phyloP scores from a whole-genome alignment of 2,888 invertebrate genomes.

The Boloria euphrosyne region DNA sequence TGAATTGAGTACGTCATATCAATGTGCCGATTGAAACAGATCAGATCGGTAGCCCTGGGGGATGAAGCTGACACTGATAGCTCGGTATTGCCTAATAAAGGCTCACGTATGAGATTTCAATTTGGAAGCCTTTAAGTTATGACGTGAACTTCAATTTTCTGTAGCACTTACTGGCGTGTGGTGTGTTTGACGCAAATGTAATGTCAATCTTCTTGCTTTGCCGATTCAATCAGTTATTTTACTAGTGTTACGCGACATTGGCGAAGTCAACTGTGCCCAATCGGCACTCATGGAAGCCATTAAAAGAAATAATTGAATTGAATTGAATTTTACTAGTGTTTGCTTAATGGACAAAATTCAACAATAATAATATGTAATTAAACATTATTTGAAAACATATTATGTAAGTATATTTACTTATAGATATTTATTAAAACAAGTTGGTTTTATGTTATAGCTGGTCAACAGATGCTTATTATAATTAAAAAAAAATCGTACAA shows the following conservation, averaged over 20 bases:
- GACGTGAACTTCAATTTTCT: slow-evolving; percentile 40
- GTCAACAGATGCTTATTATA: no score
- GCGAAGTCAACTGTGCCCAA: no score
- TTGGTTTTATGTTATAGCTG: no score
- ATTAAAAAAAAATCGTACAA: no score
- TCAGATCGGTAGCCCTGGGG: slow-evolving; percentile 35
- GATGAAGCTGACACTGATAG: slow-evolving; percentile 45
- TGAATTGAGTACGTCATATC: neutral
- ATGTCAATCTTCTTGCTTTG: slow-evolving; percentile 9
- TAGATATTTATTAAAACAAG: no score
- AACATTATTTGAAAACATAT: no score
- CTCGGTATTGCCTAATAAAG: slow-evolving; percentile 65
- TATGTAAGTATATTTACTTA: no score
- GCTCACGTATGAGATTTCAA: slow-evolving; percentile 65
- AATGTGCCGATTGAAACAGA: slow-evolving; percentile 22
- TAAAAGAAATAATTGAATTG: no score
- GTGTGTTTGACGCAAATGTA: slow-evolving; percentile 26
- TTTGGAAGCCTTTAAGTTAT: slow-evolving; percentile 50
- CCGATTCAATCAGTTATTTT: no score
- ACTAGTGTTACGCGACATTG: no score
- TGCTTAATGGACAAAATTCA: neutral
- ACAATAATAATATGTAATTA: neutral
- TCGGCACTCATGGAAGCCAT: no score
- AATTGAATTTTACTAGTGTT: slow-evolving; percentile 9
- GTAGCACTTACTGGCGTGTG: slow-evolving; percentile 25